Conservation (phyloP, 2,797 vertebrate genomes). For the Sebastes kiyomatsui region DNA sequence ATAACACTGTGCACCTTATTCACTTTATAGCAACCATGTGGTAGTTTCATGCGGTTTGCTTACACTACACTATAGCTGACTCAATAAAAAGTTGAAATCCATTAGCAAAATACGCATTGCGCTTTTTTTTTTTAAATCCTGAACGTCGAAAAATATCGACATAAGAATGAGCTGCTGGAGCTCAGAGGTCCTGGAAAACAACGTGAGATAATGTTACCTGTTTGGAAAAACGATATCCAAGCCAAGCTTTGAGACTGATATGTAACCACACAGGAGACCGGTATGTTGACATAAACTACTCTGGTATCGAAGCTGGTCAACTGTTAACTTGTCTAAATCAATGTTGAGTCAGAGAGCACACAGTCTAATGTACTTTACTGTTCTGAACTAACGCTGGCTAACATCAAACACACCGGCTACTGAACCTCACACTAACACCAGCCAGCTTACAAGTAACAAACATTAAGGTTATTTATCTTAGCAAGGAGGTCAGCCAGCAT, state of each 20-base stretch:
- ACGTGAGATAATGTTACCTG: not conserved
- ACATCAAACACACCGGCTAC: not conserved
- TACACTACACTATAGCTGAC: constrained; percentile 52
- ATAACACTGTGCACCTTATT: not conserved
- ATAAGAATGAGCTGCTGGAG: not conserved
- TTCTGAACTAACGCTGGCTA: not conserved
- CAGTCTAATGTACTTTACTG: not conserved
- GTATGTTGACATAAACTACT: not conserved
- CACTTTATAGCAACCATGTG: constrained; percentile 26
- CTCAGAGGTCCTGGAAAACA: not conserved
- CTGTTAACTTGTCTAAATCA: not conserved
- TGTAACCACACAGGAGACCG: not conserved
- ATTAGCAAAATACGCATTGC: constrained; percentile 79
- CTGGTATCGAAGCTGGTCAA: not conserved
- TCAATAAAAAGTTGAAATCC: constrained; percentile 66
- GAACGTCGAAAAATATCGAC: constrained; percentile 58
- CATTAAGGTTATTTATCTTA: not conserved
- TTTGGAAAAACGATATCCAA: not conserved
- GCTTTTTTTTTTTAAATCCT: constrained; percentile 48
- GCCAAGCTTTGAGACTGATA: not conserved
- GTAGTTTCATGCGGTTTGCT: constrained; percentile 22
- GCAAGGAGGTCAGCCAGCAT: not conserved
- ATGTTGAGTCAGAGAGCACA: not conserved
- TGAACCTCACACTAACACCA: not conserved
- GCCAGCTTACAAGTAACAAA: not conserved